Conservation (phyloP, 64 coral and sea anemone genomes). For the Trachythela sp. region DNA sequence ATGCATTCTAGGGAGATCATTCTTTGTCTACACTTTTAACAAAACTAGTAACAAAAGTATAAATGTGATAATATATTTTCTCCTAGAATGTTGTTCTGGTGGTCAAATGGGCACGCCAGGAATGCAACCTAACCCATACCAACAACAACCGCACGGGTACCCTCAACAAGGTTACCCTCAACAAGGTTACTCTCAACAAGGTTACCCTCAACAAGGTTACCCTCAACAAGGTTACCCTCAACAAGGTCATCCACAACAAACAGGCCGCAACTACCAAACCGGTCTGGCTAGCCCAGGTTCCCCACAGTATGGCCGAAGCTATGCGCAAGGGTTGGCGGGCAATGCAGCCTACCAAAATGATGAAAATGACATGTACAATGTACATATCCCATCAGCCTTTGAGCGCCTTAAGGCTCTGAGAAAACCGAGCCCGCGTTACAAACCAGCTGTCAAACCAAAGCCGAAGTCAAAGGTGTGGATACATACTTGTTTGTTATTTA, state of each 20-base stretch:
- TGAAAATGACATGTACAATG: neutral
- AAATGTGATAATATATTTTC: too few species aligned
- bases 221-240: neutral
- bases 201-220: neutral
- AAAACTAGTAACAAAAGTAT: too few species aligned
- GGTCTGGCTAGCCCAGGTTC: neutral
- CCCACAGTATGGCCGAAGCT: neutral
- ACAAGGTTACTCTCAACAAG: too few species aligned
- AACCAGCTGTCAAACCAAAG: neutral
- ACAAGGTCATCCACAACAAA: neutral
- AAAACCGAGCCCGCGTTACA: neutral
- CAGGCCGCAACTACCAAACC: neutral
- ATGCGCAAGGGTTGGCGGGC: neutral
- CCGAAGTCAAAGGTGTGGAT: neutral
- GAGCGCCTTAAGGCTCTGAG: neutral
- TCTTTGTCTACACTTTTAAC: too few species aligned
- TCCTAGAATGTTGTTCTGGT: neutral
- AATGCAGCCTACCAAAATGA: neutral
- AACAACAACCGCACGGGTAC: neutral
- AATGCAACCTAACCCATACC: neutral
- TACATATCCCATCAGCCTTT: conserved; percentile 19
- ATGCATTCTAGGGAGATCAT: too few species aligned
- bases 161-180: too few species aligned
- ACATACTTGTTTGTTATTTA: too few species aligned
- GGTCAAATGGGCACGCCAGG: neutral